Base-by-base conservation (phyloP, 64 coral and sea anemone genomes). In the Pocillopora damicornis region DNA sequence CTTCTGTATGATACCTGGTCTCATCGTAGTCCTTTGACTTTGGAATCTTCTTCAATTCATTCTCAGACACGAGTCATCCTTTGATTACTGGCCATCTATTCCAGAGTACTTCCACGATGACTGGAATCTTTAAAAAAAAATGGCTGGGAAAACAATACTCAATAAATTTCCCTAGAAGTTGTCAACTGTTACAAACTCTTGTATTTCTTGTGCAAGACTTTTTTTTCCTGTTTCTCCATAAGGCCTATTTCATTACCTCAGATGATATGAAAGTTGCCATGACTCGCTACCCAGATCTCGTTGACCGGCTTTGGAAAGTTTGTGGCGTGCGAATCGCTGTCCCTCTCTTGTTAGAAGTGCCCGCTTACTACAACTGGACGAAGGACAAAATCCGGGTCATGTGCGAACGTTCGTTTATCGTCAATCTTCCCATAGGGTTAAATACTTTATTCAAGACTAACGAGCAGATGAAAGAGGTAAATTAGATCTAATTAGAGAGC, bases 321-420 rank as follows among this genome's bases (percentile, higher is more conserved):
- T 95, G 93, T 59, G 87, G 90, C 63, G 88, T 99, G 1, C 86
- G 97, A 73, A 90, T 99, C 22, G 97, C 97, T 37, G 97, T 99
- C 5, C 97, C 97, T 20, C 90, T 99, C 9, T 88, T 99, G 0
- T 81, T 99, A 93, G 90, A 92, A 34, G 80, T 91, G 59, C 92
- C 90, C 11, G 79, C 78, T 35, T 99, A 99, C 63, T 86, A 92
- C 26, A 94, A 88, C 78, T 99, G 97, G 97, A 95, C 93, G 17
- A 95, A 95, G 36, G 97, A 99, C 61, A 95, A 89, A 36, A 93
- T 99, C 16, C 59, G 97, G 15, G 72, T 99, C 15, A 95, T 99
- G 90, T 99, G 97, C 59, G 97, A 95, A 67, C 88, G 91, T 18
- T 99, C 97, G 13, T 90, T 77, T 73, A 90, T 99, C 15, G 93